These are phyloP conservation scores for Hemicrepidius hirtus DNA, from an alignment of 2,888 invertebrate genomes.

Conservation along the genomic window DNA sequence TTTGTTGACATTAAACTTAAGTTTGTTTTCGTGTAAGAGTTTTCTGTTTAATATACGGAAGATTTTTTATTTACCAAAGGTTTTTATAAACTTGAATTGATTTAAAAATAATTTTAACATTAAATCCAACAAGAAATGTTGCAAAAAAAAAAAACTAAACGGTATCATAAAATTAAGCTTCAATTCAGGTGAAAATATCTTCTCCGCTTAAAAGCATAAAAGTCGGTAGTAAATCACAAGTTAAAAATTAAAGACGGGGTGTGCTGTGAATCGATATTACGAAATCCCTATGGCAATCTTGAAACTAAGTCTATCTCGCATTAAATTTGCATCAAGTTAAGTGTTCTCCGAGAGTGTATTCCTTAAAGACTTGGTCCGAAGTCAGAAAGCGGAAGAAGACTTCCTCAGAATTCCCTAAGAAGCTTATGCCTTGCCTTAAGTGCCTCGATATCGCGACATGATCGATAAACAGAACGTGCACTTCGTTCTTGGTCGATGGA, in stretches of 20 bases:
- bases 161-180: slow-evolving; percentile 42
- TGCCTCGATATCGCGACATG: slow-evolving; percentile 70
- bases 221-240: slow-evolving; percentile 54
- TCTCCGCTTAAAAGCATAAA: slow-evolving; percentile 53
- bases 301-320: slow-evolving; percentile 67
- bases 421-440: slow-evolving; percentile 70
- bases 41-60: too few relatives aligned
- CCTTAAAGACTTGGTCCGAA: slow-evolving; percentile 65
- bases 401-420: slow-evolving; percentile 71
- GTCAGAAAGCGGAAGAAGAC: slow-evolving; percentile 65
- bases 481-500: slow-evolving; percentile 51
- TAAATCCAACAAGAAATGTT: slow-evolving; percentile 20
- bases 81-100: not conserved
- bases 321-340: slow-evolving; percentile 74
- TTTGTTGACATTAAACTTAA: too few relatives aligned
- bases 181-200: slow-evolving; percentile 45
- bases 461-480: slow-evolving; percentile 68
- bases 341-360: slow-evolving; percentile 67
- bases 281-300: slow-evolving; percentile 59
- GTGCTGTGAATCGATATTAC: slow-evolving; percentile 57
- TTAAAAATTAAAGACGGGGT: slow-evolving; percentile 57
- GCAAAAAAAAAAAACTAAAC: slow-evolving; percentile 27
- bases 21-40: too few relatives aligned
- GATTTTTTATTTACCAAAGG: too few relatives aligned
- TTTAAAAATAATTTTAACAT: not conserved